phyloP scores from a whole-genome alignment of 2,888 invertebrate genomes.

The Perdita meconis region DNA sequence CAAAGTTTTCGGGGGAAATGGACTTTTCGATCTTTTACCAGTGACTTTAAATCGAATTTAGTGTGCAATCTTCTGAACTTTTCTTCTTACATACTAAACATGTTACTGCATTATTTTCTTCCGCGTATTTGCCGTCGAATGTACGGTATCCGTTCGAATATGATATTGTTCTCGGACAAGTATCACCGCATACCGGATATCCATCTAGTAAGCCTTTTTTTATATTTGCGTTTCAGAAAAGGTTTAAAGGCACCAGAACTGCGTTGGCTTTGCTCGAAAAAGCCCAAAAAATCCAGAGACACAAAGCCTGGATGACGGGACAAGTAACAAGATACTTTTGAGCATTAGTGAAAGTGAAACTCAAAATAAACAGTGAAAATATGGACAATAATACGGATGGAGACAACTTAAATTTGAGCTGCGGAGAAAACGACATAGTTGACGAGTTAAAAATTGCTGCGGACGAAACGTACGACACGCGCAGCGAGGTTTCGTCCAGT shows the following conservation, averaged over 20 bases:
- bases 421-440: conserved; percentile 87
- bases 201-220: conserved; percentile 66
- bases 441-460: conserved; percentile 92
- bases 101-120: conserved; percentile 63
- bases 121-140: conserved; percentile 61
- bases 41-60: conserved; percentile 58
- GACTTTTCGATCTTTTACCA: conserved; percentile 62
- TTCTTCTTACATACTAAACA: conserved; percentile 61
- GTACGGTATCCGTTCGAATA: conserved; percentile 65
- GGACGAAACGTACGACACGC: conserved; percentile 91
- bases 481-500: conserved; percentile 95
- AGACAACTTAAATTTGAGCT: conserved; percentile 81
- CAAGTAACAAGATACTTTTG: conserved; percentile 47
- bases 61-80: conserved; percentile 65
- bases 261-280: conserved; percentile 48
- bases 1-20: conserved; percentile 56
- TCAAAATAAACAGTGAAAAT: conserved; percentile 51
- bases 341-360: conserved; percentile 53
- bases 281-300: conserved; percentile 55
- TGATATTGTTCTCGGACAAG: conserved; percentile 61
- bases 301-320: conserved; percentile 62
- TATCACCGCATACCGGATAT: conserved; percentile 48
- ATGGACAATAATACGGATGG: conserved; percentile 77
- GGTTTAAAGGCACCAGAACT: conserved; percentile 66
- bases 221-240: conserved; percentile 76